phyloP scores from a whole-genome alignment of 2,888 invertebrate species.

The Caenorhabditis japonica region DNA sequence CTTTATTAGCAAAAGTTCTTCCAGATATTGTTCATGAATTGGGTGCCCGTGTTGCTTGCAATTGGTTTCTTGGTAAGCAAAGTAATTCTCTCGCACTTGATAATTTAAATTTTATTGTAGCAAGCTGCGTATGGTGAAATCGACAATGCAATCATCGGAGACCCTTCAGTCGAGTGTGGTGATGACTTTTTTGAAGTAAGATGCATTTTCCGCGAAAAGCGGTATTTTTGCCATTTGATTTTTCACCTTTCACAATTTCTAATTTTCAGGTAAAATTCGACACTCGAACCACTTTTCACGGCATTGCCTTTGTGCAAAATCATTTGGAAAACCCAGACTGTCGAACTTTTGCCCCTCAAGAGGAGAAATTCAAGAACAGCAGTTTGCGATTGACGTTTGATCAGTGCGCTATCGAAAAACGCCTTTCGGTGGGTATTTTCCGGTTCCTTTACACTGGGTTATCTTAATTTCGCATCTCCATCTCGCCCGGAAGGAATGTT shows the following conservation, averaged over 20 bases:
- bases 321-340: conserved; percentile 67
- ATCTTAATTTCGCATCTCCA: conserved; percentile 20
- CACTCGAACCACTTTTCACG: conserved; percentile 70
- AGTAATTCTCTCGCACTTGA: background rate
- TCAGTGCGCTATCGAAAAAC: conserved; percentile 70
- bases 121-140: conserved; percentile 35
- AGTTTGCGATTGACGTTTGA: conserved; percentile 68
- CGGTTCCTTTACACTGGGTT: conserved; percentile 20
- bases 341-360: conserved; percentile 30
- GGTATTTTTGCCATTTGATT: background rate
- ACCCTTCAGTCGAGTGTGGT: conserved; percentile 74
- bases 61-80: conserved; percentile 28
- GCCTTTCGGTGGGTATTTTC: conserved; percentile 60
- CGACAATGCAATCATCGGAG: conserved; percentile 68
- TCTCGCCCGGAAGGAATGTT: conserved; percentile 20
- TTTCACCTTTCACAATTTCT: background rate
- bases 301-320: conserved; percentile 73
- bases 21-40: conserved; percentile 43
- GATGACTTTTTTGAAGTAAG: conserved; percentile 65
- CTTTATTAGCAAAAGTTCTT: conserved; percentile 17
- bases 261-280: conserved; percentile 72
- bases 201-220: no score
- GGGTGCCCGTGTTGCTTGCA: conserved; percentile 30
- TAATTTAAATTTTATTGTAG: conserved; percentile 23
- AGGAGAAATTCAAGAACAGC: conserved; percentile 46